Evolutionary conservation across 2,888 invertebrate species (phyloP).

Genomic region (Nineta flava): DNA sequence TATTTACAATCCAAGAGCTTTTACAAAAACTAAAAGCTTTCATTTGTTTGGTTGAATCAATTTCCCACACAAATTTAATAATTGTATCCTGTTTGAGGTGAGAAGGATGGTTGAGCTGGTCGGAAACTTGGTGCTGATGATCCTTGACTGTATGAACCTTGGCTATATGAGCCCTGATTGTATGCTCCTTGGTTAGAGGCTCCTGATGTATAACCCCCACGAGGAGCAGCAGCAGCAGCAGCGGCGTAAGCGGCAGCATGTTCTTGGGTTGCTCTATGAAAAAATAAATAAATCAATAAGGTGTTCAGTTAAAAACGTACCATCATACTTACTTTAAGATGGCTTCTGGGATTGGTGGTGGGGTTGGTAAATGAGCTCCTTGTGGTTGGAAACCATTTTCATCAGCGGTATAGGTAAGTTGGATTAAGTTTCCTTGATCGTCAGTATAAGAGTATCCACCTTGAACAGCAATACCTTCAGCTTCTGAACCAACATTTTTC

Average conservation of each 20-base stretch:
- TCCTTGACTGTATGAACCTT: background rate
- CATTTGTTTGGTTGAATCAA: too few relatives aligned
- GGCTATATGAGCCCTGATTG: background rate
- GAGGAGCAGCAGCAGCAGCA: constrained; percentile 11
- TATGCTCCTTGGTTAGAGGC: constrained; percentile 10
- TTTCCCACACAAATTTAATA: background rate
- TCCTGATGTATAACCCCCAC: constrained; percentile 9
- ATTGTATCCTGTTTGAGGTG: constrained; percentile 8
- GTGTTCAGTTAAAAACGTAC: background rate
- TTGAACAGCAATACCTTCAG: constrained; percentile 43
- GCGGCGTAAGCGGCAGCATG: constrained; percentile 30
- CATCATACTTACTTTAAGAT: constrained; percentile 23
- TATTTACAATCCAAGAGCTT: too few relatives aligned
- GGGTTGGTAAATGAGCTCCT: constrained; percentile 26
- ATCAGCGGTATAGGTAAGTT: constrained; percentile 44
- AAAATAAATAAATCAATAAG: background rate
- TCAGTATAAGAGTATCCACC: constrained; percentile 45
- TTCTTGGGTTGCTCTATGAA: constrained; percentile 36
- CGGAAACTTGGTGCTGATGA: background rate
- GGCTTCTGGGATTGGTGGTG: constrained; percentile 24
- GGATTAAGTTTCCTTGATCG: constrained; percentile 44
- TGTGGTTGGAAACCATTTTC: constrained; percentile 33
- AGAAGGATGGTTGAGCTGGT: constrained; percentile 6
- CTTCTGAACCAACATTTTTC: constrained; percentile 45
- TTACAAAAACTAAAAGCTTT: too few relatives aligned